A percentile compares a stretch with the other conserved stretches of the same genome.
These are phyloP conservation scores for Craterocephalus amniculus DNA, from an alignment of 2,797 vertebrate species.

Conservation along the genomic window DNA sequence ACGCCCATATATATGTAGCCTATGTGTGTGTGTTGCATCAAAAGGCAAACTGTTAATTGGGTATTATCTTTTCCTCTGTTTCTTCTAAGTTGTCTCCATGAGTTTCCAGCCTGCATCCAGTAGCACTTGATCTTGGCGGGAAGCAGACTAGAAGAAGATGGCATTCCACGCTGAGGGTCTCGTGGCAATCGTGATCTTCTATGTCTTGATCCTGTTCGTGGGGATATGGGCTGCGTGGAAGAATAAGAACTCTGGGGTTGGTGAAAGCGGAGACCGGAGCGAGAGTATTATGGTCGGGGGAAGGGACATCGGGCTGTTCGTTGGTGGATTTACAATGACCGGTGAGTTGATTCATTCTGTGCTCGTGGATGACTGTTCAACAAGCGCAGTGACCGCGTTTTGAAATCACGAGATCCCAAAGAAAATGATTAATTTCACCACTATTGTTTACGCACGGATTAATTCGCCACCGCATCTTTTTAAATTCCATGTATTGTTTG, in stretches of 20 bases:
- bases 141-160: slow-evolving; percentile 80
- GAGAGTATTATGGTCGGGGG: slow-evolving; percentile 97
- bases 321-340: slow-evolving; percentile 98
- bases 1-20: too few relatives aligned
- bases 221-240: slow-evolving; percentile 99
- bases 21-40: neutral
- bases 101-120: slow-evolving; percentile 43
- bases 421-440: neutral
- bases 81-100: slow-evolving; percentile 67
- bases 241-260: slow-evolving; percentile 89
- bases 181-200: slow-evolving; percentile 94
- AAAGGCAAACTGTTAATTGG: neutral
- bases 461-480: neutral
- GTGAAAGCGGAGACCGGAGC: slow-evolving; percentile 83
- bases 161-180: slow-evolving; percentile 92
- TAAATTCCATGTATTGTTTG: neutral
- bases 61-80: neutral
- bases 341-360: slow-evolving; percentile 75
- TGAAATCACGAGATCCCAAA: neutral
- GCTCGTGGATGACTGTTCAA: neutral
- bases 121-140: slow-evolving; percentile 64
- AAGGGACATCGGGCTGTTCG: slow-evolving; percentile 94
- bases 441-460: slow-evolving; percentile 39
- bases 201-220: slow-evolving; percentile 91
- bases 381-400: too few relatives aligned